Conservation (phyloP, 2,797 vertebrate species). For the Sparidentex hasta region DNA sequence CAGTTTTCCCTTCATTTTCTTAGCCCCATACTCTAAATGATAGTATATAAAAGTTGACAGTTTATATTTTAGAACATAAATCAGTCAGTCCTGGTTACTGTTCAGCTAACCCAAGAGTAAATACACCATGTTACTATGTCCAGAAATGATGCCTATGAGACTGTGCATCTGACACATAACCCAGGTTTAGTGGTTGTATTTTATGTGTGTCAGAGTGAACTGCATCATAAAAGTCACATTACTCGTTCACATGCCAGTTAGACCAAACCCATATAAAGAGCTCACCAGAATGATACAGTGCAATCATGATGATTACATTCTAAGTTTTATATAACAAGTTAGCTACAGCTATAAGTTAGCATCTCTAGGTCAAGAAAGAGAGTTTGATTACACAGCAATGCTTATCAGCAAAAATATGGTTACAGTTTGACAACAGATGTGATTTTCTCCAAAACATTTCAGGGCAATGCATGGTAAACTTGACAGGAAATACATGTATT, state of each 20-base stretch:
- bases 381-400: constrained; percentile 27
- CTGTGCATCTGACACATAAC: constrained; percentile 11
- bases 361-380: neutral
- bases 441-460: neutral
- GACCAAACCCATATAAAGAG: neutral
- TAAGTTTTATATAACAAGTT: neutral
- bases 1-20: neutral
- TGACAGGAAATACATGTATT: constrained; percentile 16
- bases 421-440: constrained; percentile 13
- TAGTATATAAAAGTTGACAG: neutral
- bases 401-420: constrained; percentile 21
- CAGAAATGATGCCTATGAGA: constrained; percentile 16
- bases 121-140: neutral
- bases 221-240: constrained; percentile 18
- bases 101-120: neutral
- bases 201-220: neutral
- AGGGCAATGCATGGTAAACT: neutral
- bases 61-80: neutral
- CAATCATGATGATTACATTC: neutral
- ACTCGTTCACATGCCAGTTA: neutral
- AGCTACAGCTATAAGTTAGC: constrained; percentile 2
- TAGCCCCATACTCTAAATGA: neutral
- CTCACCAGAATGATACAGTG: neutral
- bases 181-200: constrained; percentile 1
- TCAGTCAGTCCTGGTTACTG: neutral